Percentiles rank a stretch among this genome's conserved stretches.
phyloP scores from a whole-genome alignment of 2,113 vertebrate species.

The Orientallactaga bullata region DNA sequence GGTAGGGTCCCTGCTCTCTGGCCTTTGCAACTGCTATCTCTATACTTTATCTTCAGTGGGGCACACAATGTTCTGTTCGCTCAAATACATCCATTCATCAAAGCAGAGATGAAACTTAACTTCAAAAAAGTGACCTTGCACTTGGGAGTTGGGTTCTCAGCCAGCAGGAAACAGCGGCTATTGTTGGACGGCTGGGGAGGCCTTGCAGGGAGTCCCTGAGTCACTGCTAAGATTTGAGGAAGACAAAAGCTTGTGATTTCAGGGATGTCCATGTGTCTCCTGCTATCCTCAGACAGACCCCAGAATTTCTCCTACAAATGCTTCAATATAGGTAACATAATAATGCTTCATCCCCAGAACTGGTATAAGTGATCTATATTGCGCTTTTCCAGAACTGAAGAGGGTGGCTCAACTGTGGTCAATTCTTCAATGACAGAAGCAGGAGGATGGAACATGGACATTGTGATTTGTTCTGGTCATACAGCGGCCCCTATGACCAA shows the following conservation, averaged over 20 bases:
- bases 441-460: neutral
- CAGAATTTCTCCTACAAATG: too few species aligned
- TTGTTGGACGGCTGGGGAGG: neutral
- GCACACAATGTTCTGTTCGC: neutral
- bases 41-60: constrained; percentile 39
- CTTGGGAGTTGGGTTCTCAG: neutral
- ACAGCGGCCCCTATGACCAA: accelerated
- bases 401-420: neutral
- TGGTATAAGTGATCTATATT: accelerated
- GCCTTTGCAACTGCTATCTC: constrained; percentile 34
- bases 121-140: constrained; percentile 66
- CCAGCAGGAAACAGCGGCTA: constrained; percentile 8
- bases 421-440: too few species aligned
- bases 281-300: neutral
- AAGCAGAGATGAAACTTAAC: constrained; percentile 45
- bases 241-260: neutral
- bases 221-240: neutral
- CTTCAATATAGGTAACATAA: neutral
- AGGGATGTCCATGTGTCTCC: neutral
- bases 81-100: constrained; percentile 64
- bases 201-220: neutral
- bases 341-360: accelerated
- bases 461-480: accelerated
- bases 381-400: neutral
- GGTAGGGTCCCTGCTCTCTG: constrained; percentile 6